Conservation (phyloP, 2,888 invertebrate genomes). For the Eupithecia inturbata region DNA sequence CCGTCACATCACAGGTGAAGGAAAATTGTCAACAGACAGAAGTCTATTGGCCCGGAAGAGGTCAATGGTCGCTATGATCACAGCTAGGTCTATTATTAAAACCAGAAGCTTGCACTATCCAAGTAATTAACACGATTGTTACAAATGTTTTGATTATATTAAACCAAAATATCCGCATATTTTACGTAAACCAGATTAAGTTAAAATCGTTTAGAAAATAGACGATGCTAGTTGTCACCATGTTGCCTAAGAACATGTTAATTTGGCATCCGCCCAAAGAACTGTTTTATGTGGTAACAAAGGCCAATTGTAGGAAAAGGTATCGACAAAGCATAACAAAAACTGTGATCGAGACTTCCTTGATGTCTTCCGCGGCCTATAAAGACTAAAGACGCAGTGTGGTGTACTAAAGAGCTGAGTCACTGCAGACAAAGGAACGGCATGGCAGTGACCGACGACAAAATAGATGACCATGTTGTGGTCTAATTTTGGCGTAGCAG, state of each 20-base stretch:
- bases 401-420: conserved; percentile 56
- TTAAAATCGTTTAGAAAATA: neutral
- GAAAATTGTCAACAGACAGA: conserved; percentile 40
- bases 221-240: conserved; percentile 23
- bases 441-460: conserved; percentile 58
- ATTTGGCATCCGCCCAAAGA: conserved; percentile 67
- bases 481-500: conserved; percentile 50
- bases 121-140: neutral
- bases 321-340: conserved; percentile 54
- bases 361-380: conserved; percentile 58
- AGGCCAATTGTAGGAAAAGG: conserved; percentile 58
- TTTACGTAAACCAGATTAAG: neutral
- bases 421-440: conserved; percentile 62
- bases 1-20: conserved; percentile 42
- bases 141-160: neutral
- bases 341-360: conserved; percentile 61
- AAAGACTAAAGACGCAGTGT: conserved; percentile 50
- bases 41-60: conserved; percentile 45
- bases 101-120: neutral
- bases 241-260: conserved; percentile 42
- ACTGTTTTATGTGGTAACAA: conserved; percentile 54
- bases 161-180: conserved; percentile 6
- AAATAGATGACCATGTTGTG: conserved; percentile 61
- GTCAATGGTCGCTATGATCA: conserved; percentile 39
- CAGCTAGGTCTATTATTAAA: conserved; percentile 11